Conservation (phyloP, 2,797 vertebrate species). For the Danio albolineatus region DNA sequence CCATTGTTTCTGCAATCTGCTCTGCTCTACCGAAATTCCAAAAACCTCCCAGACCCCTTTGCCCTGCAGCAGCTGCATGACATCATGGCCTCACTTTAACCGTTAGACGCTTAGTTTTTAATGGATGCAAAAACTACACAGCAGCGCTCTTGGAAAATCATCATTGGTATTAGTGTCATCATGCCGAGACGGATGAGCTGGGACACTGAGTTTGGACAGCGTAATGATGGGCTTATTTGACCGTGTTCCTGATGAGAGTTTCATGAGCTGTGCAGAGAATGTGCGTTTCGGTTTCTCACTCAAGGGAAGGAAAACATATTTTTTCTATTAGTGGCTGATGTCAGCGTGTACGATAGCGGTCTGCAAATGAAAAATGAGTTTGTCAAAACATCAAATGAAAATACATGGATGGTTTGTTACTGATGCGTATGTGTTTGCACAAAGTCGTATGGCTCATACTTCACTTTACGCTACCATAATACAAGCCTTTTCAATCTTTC, state of each 20-base stretch:
- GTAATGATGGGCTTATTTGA: constrained; percentile 48
- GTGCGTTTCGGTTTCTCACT: constrained; percentile 37
- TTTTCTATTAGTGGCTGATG: constrained; percentile 34
- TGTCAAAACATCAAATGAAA: constrained; percentile 28
- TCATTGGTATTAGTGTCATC: constrained; percentile 59
- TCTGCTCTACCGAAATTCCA: constrained; percentile 52
- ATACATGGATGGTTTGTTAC: background rate
- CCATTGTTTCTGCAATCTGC: constrained; percentile 72
- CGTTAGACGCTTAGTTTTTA: constrained; percentile 27
- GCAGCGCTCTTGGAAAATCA: constrained; percentile 57
- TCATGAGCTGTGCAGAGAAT: constrained; percentile 23
- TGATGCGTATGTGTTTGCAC: background rate
- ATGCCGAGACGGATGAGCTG: constrained; percentile 50
- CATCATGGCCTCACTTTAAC: constrained; percentile 70
- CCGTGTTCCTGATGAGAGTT: constrained; percentile 30
- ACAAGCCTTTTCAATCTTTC: too few relatives aligned
- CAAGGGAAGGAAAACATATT: constrained; percentile 44
- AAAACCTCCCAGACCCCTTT: constrained; percentile 46
- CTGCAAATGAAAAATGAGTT: background rate
- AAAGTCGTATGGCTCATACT: constrained; percentile 1
- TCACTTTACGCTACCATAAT: background rate
- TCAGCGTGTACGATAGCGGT: constrained; percentile 9
- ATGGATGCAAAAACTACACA: constrained; percentile 45
- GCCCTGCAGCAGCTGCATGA: constrained; percentile 67
- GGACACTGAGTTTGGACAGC: constrained; percentile 50